These are phyloP conservation scores for Phycodurus eques DNA, from an alignment of 2,113 vertebrate species.

Conservation along the genomic window DNA sequence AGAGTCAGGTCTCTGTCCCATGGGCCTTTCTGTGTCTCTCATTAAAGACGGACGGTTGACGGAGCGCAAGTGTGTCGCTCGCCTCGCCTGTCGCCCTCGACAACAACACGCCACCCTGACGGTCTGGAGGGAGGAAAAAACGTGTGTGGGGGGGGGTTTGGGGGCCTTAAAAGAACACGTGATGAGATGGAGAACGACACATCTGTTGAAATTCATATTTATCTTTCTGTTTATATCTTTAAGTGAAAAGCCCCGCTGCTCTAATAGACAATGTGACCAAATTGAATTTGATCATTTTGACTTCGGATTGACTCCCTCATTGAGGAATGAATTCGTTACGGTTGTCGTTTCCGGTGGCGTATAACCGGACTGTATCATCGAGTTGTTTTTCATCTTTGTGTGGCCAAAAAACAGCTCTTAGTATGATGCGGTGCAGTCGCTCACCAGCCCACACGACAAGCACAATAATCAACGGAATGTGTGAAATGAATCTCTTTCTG, in stretches of 20 bases:
- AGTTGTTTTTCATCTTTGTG: not conserved
- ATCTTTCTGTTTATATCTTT: constrained; percentile 22
- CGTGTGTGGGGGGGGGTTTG: not conserved
- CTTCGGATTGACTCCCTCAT: not conserved
- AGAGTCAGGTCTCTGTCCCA: constrained; percentile 72
- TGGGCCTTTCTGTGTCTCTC: constrained; percentile 75
- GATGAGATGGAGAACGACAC: constrained; percentile 54
- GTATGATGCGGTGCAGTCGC: not conserved
- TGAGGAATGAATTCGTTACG: not conserved
- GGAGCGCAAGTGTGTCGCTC: constrained; percentile 75
- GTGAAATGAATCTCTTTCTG: not conserved
- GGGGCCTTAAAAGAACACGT: constrained; percentile 36
- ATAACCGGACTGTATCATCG: not conserved
- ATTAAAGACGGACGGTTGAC: constrained; percentile 78
- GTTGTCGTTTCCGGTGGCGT: not conserved
- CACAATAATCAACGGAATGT: not conserved
- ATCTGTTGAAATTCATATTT: constrained; percentile 53
- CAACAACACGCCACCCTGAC: constrained; percentile 71
- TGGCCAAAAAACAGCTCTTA: not conserved
- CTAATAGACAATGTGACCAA: not conserved
- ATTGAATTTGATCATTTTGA: not conserved
- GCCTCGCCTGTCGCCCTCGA: constrained; percentile 73
- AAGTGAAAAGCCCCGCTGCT: not conserved
- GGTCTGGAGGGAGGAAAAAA: constrained; percentile 67
- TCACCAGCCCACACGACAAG: not conserved